phyloP scores from a whole-genome alignment of 2,888 invertebrate species.

The Charanyca ferruginea region DNA sequence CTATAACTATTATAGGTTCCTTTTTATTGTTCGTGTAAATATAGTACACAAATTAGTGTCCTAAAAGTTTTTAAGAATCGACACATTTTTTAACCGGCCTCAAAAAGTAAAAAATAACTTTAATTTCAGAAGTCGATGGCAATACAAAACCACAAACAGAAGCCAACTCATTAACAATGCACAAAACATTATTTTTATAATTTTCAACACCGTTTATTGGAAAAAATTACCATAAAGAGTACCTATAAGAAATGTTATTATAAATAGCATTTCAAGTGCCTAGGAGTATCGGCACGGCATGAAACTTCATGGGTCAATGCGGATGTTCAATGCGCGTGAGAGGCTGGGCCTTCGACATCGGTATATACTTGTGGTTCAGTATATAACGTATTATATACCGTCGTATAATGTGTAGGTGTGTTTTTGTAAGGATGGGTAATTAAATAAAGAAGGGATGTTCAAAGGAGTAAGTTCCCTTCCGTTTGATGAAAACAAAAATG shows the following conservation, averaged over 20 bases:
- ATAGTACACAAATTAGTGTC: no score
- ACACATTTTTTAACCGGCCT: no score
- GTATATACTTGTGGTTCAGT: slow-evolving; percentile 24
- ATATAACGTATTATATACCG: slow-evolving; percentile 35
- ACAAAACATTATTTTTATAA: neutral
- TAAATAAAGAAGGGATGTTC: neutral
- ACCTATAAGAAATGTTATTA: slow-evolving; percentile 45
- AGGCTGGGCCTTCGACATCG: slow-evolving; percentile 48
- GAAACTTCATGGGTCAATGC: slow-evolving; percentile 78
- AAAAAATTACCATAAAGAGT: slow-evolving; percentile 21
- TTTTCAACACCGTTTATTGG: slow-evolving; percentile 20
- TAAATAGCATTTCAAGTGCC: slow-evolving; percentile 63
- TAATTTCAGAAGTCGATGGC: no score
- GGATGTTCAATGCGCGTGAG: slow-evolving; percentile 76
- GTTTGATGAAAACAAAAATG: neutral
- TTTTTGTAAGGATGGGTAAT: neutral
- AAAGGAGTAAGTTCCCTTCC: neutral
- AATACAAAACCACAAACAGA: no score
- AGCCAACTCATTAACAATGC: no score
- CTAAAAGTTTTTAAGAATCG: no score
- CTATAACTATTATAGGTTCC: no score
- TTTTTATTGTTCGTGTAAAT: no score
- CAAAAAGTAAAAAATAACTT: no score
- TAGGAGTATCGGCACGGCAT: slow-evolving; percentile 47
- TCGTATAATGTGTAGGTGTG: slow-evolving; percentile 1